These are phyloP conservation scores for Conger conger DNA, from an alignment of 2,113 vertebrate genomes.

Conservation along the genomic window DNA sequence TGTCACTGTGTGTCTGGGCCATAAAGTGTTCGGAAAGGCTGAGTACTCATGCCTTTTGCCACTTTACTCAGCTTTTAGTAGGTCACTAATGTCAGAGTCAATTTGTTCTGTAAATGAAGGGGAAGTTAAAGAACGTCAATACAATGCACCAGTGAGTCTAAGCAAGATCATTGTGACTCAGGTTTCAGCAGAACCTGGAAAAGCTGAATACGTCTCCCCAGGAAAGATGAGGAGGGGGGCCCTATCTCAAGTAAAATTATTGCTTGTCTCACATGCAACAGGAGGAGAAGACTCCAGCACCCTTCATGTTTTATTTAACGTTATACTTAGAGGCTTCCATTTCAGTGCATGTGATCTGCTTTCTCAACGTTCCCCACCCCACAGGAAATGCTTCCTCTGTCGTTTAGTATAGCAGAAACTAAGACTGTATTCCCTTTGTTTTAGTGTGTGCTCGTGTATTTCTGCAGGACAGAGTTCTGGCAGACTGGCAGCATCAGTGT, in stretches of 20 bases:
- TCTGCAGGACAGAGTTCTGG: constrained; percentile 41
- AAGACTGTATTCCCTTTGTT: neutral
- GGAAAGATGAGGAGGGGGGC: constrained; percentile 41
- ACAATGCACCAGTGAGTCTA: neutral
- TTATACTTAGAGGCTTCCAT: constrained; percentile 54
- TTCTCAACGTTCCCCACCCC: constrained; percentile 2
- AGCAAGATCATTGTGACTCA: constrained; percentile 45
- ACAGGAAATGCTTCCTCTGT: neutral
- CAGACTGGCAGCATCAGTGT: constrained; percentile 43
- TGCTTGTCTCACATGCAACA: constrained; percentile 54
- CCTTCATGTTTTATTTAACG: constrained; percentile 69
- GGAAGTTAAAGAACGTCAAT: neutral
- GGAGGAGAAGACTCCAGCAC: constrained; percentile 46
- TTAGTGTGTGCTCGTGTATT: neutral
- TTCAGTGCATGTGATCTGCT: constrained; percentile 55
- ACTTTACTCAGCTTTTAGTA: neutral
- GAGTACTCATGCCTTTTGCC: too few relatives aligned
- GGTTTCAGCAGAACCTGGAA: constrained; percentile 39
- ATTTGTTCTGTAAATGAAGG: neutral
- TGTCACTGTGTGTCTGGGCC: too few relatives aligned
- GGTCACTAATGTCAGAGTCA: neutral
- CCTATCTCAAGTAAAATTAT: constrained; percentile 59
- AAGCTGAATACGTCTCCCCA: constrained; percentile 41
- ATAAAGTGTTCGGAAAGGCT: neutral
- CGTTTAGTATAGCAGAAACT: neutral